phyloP scores from a whole-genome alignment of 2,888 invertebrate genomes.

The Xanthia togata region DNA sequence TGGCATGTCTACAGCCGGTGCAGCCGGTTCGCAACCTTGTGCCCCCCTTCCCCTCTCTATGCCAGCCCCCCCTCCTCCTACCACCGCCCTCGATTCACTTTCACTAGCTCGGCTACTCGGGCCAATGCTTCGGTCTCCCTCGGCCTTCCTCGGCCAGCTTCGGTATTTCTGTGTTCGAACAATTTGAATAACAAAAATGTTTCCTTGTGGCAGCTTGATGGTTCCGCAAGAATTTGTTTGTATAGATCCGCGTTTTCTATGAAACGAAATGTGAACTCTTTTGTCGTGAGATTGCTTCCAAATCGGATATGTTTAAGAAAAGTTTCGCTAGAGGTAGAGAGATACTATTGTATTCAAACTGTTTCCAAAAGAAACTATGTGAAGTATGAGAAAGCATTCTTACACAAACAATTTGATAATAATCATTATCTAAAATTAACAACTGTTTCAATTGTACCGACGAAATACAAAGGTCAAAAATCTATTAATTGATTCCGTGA shows the following conservation, averaged over 20 bases:
- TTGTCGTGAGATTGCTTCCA: constrained; percentile 39
- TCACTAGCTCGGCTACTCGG: constrained; percentile 80
- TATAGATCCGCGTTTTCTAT: constrained; percentile 59
- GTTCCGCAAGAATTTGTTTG: constrained; percentile 65
- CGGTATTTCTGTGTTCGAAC: constrained; percentile 68
- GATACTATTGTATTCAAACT: constrained; percentile 27
- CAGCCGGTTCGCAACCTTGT: constrained; percentile 88
- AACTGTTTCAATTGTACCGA: constrained; percentile 7
- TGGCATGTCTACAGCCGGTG: constrained; percentile 83
- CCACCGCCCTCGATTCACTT: constrained; percentile 80
- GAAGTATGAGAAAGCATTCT: constrained; percentile 31
- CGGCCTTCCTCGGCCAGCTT: constrained; percentile 75
- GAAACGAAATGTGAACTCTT: constrained; percentile 51
- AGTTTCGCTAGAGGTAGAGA: constrained; percentile 14
- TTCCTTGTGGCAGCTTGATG: constrained; percentile 65
- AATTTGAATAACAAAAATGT: constrained; percentile 69
- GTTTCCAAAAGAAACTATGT: constrained; percentile 45
- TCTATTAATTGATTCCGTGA: constrained; percentile 28
- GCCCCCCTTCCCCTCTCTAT: constrained; percentile 66
- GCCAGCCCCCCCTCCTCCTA: constrained; percentile 58
- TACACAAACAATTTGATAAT: constrained; percentile 20
- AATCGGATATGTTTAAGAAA: constrained; percentile 52
- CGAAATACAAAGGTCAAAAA: constrained; percentile 23
- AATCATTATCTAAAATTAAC: constrained; percentile 7
- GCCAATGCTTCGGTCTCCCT: constrained; percentile 76